Percentiles rank a stretch among this genome's conserved stretches.
Evolutionary conservation across 1,140 invertebrate species (phyloP).

Genomic region (Harlomillsia oculata): DNA sequence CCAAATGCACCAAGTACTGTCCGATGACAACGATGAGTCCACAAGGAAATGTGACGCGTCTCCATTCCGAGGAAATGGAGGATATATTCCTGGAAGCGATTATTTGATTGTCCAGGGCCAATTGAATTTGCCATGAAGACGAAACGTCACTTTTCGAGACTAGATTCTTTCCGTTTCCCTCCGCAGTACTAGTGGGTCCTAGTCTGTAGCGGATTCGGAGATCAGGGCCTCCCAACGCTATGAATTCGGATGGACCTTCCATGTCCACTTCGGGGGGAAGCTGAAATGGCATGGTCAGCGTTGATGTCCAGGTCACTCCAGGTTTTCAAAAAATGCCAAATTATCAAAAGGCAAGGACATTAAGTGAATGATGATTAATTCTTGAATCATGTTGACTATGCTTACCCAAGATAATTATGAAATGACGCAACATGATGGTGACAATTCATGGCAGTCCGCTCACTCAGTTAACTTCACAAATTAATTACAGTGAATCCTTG

Average conservation of each 20-base stretch:
- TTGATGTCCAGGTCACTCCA: too few relatives aligned
- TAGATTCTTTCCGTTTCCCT: background rate
- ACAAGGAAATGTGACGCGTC: conserved; percentile 21
- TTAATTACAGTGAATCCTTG: too few relatives aligned
- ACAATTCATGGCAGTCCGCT: too few relatives aligned
- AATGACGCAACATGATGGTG: too few relatives aligned
- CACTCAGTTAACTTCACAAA: too few relatives aligned
- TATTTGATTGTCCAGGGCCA: background rate
- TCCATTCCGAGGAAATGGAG: background rate
- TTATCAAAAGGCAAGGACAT: too few relatives aligned
- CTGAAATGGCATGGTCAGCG: too few relatives aligned
- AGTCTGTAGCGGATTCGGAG: conserved; percentile 17
- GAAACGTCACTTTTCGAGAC: background rate
- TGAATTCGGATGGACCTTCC: conserved; percentile 7
- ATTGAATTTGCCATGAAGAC: background rate
- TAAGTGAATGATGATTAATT: too few relatives aligned
- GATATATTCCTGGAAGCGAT: background rate
- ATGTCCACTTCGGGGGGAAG: conserved; percentile 16
- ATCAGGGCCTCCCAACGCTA: conserved; percentile 23
- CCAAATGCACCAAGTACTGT: conserved; percentile 14
- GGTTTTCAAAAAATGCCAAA: too few relatives aligned
- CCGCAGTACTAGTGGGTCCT: background rate
- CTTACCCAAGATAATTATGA: too few relatives aligned
- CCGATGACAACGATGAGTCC: conserved; percentile 29
- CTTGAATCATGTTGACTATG: too few relatives aligned